phyloP scores from a whole-genome alignment of 2,888 invertebrate species.

The Drosophila paracracens region DNA sequence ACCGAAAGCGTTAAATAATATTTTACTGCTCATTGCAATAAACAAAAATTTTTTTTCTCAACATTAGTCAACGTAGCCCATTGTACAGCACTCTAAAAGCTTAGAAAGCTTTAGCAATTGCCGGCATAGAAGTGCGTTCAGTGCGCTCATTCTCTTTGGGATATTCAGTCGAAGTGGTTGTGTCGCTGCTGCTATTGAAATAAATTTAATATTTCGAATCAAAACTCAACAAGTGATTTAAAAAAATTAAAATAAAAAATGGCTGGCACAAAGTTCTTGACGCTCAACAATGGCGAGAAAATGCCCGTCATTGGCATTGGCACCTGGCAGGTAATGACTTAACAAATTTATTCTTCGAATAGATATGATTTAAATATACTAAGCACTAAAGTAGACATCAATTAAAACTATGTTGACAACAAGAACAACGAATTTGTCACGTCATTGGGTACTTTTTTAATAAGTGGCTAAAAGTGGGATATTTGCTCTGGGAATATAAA shows the following conservation, averaged over 20 bases:
- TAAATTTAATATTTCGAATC: background rate
- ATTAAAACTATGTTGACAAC: background rate
- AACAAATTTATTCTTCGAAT: background rate
- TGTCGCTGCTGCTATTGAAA: background rate
- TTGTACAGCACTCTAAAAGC: conserved; percentile 17
- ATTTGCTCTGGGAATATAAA: conserved; percentile 1
- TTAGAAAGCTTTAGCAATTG: conserved; percentile 12
- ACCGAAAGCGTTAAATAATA: background rate
- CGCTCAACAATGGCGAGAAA: conserved; percentile 86
- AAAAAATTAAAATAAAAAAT: conserved; percentile 22
- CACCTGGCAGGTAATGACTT: conserved; percentile 89
- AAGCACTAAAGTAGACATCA: background rate
- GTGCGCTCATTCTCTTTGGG: conserved; percentile 9
- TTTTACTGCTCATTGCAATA: background rate
- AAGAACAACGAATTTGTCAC: background rate
- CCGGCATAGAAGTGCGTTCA: conserved; percentile 10
- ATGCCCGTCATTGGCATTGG: conserved; percentile 92
- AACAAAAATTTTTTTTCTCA: background rate
- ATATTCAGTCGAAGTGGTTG: conserved; percentile 24
- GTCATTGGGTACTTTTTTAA: background rate
- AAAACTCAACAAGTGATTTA: conserved; percentile 36
- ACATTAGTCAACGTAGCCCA: background rate
- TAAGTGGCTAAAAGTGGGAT: background rate
- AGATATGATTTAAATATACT: background rate
- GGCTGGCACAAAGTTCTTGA: conserved; percentile 71